Evolutionary conservation across 2,113 vertebrate genomes (phyloP).

Genomic region (Thamnophis sirtalis): DNA sequence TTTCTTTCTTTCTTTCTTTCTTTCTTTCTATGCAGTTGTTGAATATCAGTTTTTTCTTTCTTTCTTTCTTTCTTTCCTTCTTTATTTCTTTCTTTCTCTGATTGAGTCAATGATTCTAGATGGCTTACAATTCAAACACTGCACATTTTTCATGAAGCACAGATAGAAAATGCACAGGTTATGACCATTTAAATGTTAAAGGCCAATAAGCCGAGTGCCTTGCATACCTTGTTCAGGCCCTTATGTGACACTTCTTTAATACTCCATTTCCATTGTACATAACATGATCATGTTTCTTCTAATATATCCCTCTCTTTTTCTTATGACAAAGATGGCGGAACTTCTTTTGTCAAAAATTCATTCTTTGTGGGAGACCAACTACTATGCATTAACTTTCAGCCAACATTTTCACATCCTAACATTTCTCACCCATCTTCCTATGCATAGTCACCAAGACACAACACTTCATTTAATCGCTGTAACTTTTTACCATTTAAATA

Average conservation of each 20-base stretch:
- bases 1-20: rapidly evolving
- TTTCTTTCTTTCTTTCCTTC: background rate
- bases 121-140: background rate
- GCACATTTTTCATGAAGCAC: background rate
- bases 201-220: background rate
- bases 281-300: background rate
- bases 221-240: background rate
- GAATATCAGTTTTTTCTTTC: background rate
- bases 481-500: background rate
- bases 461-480: background rate
- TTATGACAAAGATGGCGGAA: background rate
- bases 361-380: background rate
- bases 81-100: background rate
- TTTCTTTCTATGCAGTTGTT: background rate
- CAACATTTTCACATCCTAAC: background rate
- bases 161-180: background rate
- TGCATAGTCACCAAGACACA: background rate
- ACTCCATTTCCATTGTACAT: background rate
- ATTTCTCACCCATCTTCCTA: background rate
- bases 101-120: background rate
- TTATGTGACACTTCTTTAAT: background rate
- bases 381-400: background rate
- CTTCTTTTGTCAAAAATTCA: background rate
- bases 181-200: background rate
- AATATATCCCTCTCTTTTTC: background rate